phyloP scores from a whole-genome alignment of 2,113 vertebrate genomes.

The Centrocercus urophasianus region DNA sequence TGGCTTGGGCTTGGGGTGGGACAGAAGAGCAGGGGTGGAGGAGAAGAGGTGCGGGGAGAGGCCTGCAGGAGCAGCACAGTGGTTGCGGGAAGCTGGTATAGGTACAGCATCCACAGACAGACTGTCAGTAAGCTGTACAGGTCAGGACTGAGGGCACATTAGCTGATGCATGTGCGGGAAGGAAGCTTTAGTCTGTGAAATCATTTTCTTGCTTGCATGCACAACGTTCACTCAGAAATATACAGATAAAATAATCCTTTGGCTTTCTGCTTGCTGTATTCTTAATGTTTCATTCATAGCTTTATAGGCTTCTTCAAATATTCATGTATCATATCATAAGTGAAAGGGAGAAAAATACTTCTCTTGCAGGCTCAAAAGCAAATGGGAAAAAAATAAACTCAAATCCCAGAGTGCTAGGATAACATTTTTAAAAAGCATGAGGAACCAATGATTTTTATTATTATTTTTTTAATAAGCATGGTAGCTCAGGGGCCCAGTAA shows the following conservation, averaged over 20 bases:
- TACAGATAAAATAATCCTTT: constrained; percentile 50
- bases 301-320: constrained; percentile 67
- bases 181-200: constrained; percentile 56
- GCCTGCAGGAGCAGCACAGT: not conserved
- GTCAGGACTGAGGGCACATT: constrained; percentile 38
- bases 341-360: constrained; percentile 70
- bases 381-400: constrained; percentile 49
- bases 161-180: constrained; percentile 31
- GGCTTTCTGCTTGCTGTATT: constrained; percentile 28
- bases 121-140: constrained; percentile 11
- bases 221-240: constrained; percentile 54
- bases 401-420: constrained; percentile 45
- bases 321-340: constrained; percentile 68
- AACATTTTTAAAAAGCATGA: constrained; percentile 34
- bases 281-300: constrained; percentile 59
- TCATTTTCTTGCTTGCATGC: constrained; percentile 69
- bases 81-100: not conserved
- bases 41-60: not conserved
- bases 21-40: not conserved
- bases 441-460: not conserved
- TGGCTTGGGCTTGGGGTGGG: not conserved
- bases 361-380: constrained; percentile 59
- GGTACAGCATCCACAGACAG: constrained; percentile 3
- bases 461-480: constrained; percentile 12
- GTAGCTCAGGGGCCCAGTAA: not conserved